Conservation (phyloP, 2,797 vertebrate species). For the Hippoglossus hippoglossus region DNA sequence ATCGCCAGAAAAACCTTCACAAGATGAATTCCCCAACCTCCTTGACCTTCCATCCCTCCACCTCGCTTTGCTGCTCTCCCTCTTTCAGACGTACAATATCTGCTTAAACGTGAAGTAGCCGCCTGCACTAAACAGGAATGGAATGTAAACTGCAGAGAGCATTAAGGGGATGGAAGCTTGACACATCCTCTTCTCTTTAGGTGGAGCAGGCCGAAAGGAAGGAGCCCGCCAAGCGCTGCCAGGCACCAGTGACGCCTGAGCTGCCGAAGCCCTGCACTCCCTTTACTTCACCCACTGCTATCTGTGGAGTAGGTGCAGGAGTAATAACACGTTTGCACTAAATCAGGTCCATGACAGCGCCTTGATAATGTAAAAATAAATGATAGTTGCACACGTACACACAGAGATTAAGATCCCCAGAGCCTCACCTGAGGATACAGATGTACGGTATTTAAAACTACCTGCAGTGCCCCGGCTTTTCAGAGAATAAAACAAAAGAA, state of each 20-base stretch:
- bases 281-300: conserved; percentile 37
- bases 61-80: conserved; percentile 5
- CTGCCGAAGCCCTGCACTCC: conserved; percentile 29
- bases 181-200: conserved; percentile 56
- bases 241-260: conserved; percentile 61
- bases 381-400: not conserved
- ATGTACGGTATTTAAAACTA: not conserved
- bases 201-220: conserved; percentile 34
- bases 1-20: conserved; percentile 28
- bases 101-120: conserved; percentile 59
- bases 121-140: conserved; percentile 52
- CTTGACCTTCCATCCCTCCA: conserved; percentile 31
- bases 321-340: conserved; percentile 29
- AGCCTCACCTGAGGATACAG: not conserved
- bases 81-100: conserved; percentile 53
- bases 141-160: conserved; percentile 69
- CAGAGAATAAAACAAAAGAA: not conserved
- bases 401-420: not conserved
- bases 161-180: conserved; percentile 67
- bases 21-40: conserved; percentile 54
- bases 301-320: conserved; percentile 30
- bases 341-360: conserved; percentile 36
- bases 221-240: conserved; percentile 50
- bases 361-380: conserved; percentile 14
- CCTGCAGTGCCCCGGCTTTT: not conserved